These are phyloP conservation scores for Sinocyclocheilus anophthalmus DNA, from an alignment of 2,113 vertebrate species.

Conservation along the genomic window DNA sequence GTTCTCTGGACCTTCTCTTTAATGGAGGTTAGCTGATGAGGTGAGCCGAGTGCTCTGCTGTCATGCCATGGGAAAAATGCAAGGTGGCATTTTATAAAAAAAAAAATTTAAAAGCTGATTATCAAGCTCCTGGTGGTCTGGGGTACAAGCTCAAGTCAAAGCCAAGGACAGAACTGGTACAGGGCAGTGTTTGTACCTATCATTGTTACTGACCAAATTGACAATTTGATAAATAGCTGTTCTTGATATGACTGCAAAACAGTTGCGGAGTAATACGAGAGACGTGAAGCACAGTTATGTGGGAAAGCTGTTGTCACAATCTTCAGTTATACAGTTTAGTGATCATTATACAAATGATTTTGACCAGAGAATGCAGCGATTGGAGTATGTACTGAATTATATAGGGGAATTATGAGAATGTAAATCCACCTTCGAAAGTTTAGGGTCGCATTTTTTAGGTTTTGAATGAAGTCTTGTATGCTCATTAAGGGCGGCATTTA, in stretches of 20 bases:
- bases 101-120: conserved; percentile 19
- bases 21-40: conserved; percentile 46
- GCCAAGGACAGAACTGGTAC: conserved; percentile 15
- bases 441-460: too few relatives aligned
- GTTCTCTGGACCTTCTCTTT: conserved; percentile 41
- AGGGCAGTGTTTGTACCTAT: not conserved
- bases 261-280: not conserved
- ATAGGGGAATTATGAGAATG: not conserved
- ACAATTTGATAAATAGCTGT: not conserved
- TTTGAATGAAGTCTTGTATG: not conserved
- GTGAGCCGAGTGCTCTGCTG: conserved; percentile 25
- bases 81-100: conserved; percentile 49
- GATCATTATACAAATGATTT: not conserved
- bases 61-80: conserved; percentile 47
- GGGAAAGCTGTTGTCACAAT: not conserved
- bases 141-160: not conserved
- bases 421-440: too few relatives aligned
- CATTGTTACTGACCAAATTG: not conserved
- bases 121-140: conserved; percentile 28
- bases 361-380: not conserved
- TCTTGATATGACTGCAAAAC: not conserved
- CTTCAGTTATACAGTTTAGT: not conserved
- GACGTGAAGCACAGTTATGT: not conserved
- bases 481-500: not conserved
- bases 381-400: not conserved